Evolutionary conservation across 2,888 invertebrate species (phyloP), one percentile per base, ranked within the genome.

Genomic region (Crepidodera aurea): DNA sequence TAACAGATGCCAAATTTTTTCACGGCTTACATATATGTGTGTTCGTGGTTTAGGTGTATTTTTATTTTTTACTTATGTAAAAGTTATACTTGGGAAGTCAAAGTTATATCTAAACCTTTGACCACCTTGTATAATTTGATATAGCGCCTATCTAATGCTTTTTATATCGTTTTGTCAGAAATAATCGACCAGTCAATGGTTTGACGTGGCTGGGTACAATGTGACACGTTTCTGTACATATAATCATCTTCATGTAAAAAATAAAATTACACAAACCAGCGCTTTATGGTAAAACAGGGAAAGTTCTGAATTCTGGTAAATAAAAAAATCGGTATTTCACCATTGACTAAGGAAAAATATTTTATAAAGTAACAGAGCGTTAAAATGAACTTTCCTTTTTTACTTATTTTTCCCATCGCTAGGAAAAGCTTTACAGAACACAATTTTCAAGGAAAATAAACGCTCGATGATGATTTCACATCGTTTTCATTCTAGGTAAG

Each of bases 21-120:
- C 44, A 32, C 37, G 37, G n/a, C 34, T 48, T 12, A 59, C 40
- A 44, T 48, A 37, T 34, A 32, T 29, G 50, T 66, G 66, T 64
- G 55, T 60, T 66, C 59, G 53, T 60, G 58, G 62, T 64, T 42
- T 56, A 56, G 53, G 65, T 65, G 67, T 67, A 67, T 61, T 65
- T 65, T 67, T 65, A 65, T 67, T 65, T 67, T 67, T 67, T 63
- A 64, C 60, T 59, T 48, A 46, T 62, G 13, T 13, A 37, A 25
- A 44, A 48, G 6, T 22, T 51, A 44, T 39, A 51, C 40, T 8
- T 1, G 2, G 40, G 16, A 7, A 8, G 16, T 40, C 40, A 18
- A 40, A 18, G 16, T 18, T 18, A 22, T 44, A 6, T 32, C 32
- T 32, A 10, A n/a, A 18, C 5, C 16, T 16, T 40, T 18, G 40